These are phyloP conservation scores for Cantharis flavilabris DNA, from an alignment of 2,888 invertebrate species.

Conservation along the genomic window DNA sequence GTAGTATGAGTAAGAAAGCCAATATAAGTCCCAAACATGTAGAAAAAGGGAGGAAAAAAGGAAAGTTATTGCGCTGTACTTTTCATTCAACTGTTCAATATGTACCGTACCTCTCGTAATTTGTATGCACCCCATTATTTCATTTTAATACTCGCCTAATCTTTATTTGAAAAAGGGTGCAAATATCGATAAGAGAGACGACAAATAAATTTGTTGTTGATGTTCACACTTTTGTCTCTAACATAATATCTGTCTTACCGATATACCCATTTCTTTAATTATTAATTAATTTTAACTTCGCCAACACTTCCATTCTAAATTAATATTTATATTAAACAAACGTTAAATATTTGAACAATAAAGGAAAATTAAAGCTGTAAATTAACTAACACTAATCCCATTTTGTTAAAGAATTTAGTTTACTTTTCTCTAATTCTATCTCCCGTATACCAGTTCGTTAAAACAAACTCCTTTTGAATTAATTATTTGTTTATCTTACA, in stretches of 20 bases:
- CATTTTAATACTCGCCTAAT: slow-evolving; percentile 23
- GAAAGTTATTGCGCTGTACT: slow-evolving; percentile 13
- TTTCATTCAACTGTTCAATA: slow-evolving; percentile 21
- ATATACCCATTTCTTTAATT: background rate
- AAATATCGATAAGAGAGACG: slow-evolving; percentile 1
- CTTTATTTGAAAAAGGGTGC: slow-evolving; percentile 23
- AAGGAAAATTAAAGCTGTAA: slow-evolving; percentile 1
- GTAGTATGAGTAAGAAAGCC: slow-evolving; percentile 3
- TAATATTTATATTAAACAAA: background rate
- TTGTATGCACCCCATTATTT: slow-evolving; percentile 26
- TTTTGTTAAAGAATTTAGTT: slow-evolving; percentile 1
- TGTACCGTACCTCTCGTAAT: slow-evolving; percentile 9
- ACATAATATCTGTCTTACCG: too few relatives aligned
- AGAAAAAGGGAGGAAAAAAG: slow-evolving; percentile 2
- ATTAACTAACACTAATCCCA: background rate
- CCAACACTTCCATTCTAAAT: background rate
- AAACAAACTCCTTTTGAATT: background rate
- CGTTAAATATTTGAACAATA: slow-evolving; percentile 1
- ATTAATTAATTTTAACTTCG: background rate
- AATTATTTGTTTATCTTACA: background rate
- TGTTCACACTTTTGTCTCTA: background rate
- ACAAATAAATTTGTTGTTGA: slow-evolving; percentile 2
- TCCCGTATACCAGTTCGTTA: background rate
- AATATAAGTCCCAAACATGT: background rate
- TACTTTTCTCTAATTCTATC: background rate